These are phyloP conservation scores for Yasuhikotakia modesta DNA, from an alignment of 2,797 vertebrate genomes.

Conservation along the genomic window DNA sequence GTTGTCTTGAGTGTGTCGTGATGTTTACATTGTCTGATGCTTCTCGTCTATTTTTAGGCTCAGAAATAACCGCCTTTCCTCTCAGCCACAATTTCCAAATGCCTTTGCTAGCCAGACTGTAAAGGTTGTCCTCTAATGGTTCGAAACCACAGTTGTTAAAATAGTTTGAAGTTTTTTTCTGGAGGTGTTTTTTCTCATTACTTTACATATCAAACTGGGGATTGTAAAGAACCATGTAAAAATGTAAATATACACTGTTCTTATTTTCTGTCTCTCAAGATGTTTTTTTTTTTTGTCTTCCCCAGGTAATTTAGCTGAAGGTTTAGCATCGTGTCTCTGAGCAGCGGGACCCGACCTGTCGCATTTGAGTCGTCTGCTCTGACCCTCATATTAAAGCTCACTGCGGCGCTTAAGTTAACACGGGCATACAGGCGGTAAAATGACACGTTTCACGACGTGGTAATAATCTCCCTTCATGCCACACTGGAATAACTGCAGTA, in stretches of 20 bases:
- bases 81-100: background rate
- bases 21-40: too few species aligned
- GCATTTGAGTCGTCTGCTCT: background rate
- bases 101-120: background rate
- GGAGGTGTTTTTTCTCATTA: background rate
- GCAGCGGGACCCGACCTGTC: background rate
- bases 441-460: conserved; percentile 27
- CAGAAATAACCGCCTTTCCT: conserved; percentile 3
- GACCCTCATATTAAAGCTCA: conserved; percentile 13
- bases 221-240: background rate
- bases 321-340: background rate
- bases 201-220: background rate
- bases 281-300: conserved; percentile 1
- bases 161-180: background rate
- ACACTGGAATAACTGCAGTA: conserved; percentile 11
- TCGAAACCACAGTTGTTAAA: background rate
- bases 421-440: conserved; percentile 10
- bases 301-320: background rate
- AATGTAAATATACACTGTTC: background rate
- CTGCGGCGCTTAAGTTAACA: conserved; percentile 10
- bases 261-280: background rate
- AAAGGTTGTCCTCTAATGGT: background rate
- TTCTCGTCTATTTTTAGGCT: background rate
- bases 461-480: conserved; percentile 23
- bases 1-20: too few species aligned